Conservation (phyloP, 2,113 vertebrate species). For the Casuarius casuarius region DNA sequence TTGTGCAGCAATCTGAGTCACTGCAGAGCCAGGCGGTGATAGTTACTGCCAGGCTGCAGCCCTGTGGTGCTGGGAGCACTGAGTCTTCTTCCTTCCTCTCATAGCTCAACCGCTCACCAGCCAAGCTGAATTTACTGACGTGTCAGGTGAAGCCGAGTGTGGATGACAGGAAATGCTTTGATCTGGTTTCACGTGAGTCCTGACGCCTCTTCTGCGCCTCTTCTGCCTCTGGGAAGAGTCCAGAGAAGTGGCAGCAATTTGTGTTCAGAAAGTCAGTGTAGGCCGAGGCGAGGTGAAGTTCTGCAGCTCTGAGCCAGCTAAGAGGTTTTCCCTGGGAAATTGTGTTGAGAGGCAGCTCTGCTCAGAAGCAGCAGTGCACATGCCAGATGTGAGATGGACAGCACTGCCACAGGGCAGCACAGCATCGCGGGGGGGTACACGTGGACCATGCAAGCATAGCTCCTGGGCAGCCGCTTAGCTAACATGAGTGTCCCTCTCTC, state of each 20-base stretch:
- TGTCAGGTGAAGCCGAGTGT: conserved; percentile 79
- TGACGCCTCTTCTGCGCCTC: neutral
- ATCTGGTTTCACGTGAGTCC: conserved; percentile 78
- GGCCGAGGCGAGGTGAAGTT: neutral
- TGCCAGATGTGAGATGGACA: fast-evolving
- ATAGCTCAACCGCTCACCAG: conserved; percentile 72
- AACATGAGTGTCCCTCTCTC: neutral
- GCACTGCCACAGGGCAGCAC: neutral
- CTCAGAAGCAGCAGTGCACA: neutral
- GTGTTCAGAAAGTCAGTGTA: fast-evolving
- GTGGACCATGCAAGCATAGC: neutral
- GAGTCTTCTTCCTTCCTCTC: neutral
- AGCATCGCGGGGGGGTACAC: fast-evolving
- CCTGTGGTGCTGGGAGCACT: neutral
- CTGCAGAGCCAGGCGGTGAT: neutral
- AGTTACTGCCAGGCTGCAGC: neutral
- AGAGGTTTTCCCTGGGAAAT: neutral
- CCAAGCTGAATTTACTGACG: conserved; percentile 79
- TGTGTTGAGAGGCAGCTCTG: neutral
- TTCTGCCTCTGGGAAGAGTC: neutral
- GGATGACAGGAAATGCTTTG: conserved; percentile 80
- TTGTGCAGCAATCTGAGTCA: neutral
- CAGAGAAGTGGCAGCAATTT: neutral
- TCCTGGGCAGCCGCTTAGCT: neutral
- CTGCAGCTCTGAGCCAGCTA: neutral